Evolutionary conservation across 2,888 invertebrate genomes (phyloP).

Genomic region (Halictus quadricinctus): DNA sequence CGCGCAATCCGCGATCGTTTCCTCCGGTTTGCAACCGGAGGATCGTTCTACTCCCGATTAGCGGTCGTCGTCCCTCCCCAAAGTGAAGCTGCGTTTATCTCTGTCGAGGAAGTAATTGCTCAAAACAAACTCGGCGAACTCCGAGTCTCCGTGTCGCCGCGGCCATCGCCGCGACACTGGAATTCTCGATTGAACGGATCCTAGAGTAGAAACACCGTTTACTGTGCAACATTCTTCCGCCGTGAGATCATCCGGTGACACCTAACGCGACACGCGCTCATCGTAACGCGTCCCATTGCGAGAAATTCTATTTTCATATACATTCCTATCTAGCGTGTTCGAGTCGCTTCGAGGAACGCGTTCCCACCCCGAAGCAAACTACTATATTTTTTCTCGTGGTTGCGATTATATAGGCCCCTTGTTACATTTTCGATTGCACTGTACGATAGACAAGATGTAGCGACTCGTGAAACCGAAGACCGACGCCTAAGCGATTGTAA

Average conservation of each 20-base stretch:
- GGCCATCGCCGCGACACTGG: conserved; percentile 1
- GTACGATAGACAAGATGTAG: not conserved
- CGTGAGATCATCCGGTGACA: conserved; percentile 33
- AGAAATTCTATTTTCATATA: conserved; percentile 30
- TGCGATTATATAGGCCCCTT: not conserved
- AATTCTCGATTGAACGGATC: conserved; percentile 18
- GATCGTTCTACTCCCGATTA: conserved; percentile 13
- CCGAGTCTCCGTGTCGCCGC: not conserved
- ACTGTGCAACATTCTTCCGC: conserved; percentile 24
- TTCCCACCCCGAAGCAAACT: not conserved
- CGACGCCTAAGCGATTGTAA: not conserved
- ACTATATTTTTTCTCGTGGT: not conserved
- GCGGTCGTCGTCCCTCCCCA: conserved; percentile 25
- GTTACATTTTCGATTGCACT: conserved; percentile 10
- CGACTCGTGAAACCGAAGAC: not conserved
- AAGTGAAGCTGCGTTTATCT: conserved; percentile 31
- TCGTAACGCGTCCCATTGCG: not conserved
- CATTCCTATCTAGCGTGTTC: conserved; percentile 34
- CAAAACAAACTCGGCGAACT: conserved; percentile 37
- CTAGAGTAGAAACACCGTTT: conserved; percentile 7
- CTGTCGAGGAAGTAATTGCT: conserved; percentile 42
- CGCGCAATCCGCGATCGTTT: conserved; percentile 5
- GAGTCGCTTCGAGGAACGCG: not conserved
- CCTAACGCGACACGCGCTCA: not conserved
- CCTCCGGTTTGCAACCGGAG: conserved; percentile 9